phyloP scores from a whole-genome alignment of 2,888 invertebrate genomes.

The Trissoscelio sp. region DNA sequence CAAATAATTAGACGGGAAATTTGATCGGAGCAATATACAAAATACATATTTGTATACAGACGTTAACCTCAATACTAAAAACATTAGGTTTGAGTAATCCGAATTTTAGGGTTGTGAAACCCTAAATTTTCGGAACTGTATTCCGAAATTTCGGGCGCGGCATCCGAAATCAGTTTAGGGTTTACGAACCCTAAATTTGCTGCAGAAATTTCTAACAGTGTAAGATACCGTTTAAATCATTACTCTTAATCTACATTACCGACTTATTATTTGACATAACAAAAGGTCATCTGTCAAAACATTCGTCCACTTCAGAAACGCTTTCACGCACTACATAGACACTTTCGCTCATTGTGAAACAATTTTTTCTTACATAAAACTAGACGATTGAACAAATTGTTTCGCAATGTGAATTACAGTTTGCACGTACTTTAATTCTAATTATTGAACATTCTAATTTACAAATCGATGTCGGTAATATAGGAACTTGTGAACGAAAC shows the following conservation, averaged over 20 bases:
- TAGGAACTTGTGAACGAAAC: conserved; percentile 39
- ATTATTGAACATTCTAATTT: conserved; percentile 1
- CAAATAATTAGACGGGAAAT: too few species aligned
- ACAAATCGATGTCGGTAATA: conserved; percentile 45
- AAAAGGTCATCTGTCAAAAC: conserved; percentile 3
- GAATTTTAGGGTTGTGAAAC: too few species aligned
- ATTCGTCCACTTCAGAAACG: conserved; percentile 30
- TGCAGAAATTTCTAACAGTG: too few species aligned
- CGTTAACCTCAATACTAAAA: too few species aligned
- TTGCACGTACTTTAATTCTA: not conserved
- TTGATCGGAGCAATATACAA: too few species aligned
- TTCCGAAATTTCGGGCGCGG: too few species aligned
- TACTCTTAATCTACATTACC: conserved; percentile 23
- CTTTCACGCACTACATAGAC: not conserved
- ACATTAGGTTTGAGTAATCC: too few species aligned
- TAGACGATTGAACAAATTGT: conserved; percentile 17
- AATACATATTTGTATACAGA: too few species aligned
- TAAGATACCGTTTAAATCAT: not conserved
- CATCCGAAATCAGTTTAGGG: too few species aligned
- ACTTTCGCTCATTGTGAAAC: not conserved
- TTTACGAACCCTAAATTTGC: too few species aligned
- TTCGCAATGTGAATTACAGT: not conserved
- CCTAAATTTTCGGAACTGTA: too few species aligned
- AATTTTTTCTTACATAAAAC: conserved; percentile 1
- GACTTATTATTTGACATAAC: not conserved